These are phyloP conservation scores for Poliocrania exsul DNA, from an alignment of 2,797 vertebrate species.

Conservation along the genomic window DNA sequence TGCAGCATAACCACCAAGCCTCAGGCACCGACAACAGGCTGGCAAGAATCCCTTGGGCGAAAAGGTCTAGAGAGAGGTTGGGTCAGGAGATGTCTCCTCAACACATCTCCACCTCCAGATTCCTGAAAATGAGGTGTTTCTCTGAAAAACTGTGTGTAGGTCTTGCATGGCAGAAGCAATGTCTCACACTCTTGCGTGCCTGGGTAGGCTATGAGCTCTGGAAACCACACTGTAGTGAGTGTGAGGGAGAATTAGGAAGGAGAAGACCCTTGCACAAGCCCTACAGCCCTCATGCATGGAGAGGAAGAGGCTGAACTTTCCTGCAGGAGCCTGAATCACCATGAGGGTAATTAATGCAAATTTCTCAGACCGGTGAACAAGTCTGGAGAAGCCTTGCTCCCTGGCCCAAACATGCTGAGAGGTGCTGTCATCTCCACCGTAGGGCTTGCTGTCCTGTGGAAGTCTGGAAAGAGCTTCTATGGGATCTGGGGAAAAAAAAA, in stretches of 20 bases:
- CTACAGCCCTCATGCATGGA: rapidly evolving
- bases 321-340: background rate
- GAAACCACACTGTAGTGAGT: background rate
- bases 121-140: background rate
- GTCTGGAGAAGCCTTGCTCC: background rate
- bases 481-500: background rate
- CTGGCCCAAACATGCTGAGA: rapidly evolving
- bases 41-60: background rate
- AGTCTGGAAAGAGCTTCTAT: background rate
- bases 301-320: background rate
- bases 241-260: background rate
- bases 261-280: rapidly evolving
- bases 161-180: background rate
- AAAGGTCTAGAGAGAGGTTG: background rate
- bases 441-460: background rate
- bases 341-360: background rate
- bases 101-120: background rate
- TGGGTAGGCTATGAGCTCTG: background rate
- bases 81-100: background rate
- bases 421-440: background rate
- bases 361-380: background rate
- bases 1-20: background rate
- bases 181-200: background rate
- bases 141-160: background rate
- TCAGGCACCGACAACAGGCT: background rate